Evolutionary conservation across 2,888 invertebrate genomes (phyloP), one percentile per base, ranked within the genome.

Genomic region (Lamproptera curius): DNA sequence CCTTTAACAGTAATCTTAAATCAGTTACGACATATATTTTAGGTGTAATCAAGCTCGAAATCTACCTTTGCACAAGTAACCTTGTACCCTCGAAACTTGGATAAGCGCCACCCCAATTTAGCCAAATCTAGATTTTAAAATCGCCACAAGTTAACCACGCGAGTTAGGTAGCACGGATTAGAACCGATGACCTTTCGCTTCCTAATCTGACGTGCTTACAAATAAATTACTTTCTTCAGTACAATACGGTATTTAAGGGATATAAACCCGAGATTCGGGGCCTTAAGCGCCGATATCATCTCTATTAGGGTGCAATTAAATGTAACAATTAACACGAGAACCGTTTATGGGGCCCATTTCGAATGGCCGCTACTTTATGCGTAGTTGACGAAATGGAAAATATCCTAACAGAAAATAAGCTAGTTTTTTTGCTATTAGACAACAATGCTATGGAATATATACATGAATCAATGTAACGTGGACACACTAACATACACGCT

Each of bases 211-310:
- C 16, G 11, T 16, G 16, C 33, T 33, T 34, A 3, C 33, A 14
- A 17, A 34, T 42, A 34, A 34, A 42, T 42, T 33, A 42, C 42
- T 11, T 31, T 42, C 20, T 9, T 20, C 34, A 20, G 34, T 34
- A 42, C 9, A 10, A 42, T 34, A 16, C 16, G 13, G 33, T 8
- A n/a, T 41, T 41, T 42, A 10, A 42, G 20, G 42, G 34, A 41
- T 16, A 33, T 31, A 11, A 11, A 31, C 16, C 28, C 9, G n/a
- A 31, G 35, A 35, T 40, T 40, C 31, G 39, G 16, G 2, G 11
- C 31, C 11, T 8, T 20, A 14, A 13, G 8, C 10, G 20, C 10
- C 35, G 35, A 31, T 31, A 31, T 13, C 11, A 31, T 31, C 31
- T 2, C n/a, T 13, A 31, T 31, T 31, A 31, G 4, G 20, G 31